phyloP scores from a whole-genome alignment of 2,113 vertebrate genomes.

The Catharus minimus region DNA sequence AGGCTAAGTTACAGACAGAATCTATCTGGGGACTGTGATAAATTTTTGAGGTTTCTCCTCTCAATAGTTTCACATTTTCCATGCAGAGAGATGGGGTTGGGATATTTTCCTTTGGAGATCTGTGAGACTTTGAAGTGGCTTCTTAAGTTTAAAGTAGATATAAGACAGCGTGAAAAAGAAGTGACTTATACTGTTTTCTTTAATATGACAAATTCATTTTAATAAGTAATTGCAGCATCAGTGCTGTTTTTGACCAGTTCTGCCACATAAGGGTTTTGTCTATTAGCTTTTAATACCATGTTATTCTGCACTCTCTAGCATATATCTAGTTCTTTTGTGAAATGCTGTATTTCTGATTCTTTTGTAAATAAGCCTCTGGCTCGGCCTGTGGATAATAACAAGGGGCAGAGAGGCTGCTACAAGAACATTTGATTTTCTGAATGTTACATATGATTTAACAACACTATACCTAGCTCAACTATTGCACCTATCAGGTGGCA shows the following conservation, averaged over 20 bases:
- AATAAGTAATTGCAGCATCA: neutral
- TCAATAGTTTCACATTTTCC: constrained; percentile 20
- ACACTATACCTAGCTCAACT: neutral
- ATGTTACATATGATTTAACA: neutral
- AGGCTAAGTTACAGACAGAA: neutral
- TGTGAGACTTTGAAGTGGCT: neutral
- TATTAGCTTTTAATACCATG: neutral
- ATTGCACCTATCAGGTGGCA: neutral
- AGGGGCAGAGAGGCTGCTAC: neutral
- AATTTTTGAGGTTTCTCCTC: neutral
- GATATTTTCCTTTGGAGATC: neutral
- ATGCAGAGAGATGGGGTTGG: accelerated
- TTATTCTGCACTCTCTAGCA: neutral
- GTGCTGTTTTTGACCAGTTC: neutral
- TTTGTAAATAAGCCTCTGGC: neutral
- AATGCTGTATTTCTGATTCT: neutral
- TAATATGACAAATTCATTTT: neutral
- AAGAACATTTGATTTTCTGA: neutral
- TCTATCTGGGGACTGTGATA: neutral
- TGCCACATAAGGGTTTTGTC: neutral
- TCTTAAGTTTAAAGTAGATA: constrained; percentile 7
- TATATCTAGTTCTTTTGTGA: neutral
- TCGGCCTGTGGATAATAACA: neutral
- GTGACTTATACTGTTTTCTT: neutral
- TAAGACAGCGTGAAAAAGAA: neutral